A percentile compares a stretch with the other conserved stretches of the same genome.
Evolutionary conservation across 23 tunicate species (phyloP).

Genomic region (Oikopleura dioica): DNA sequence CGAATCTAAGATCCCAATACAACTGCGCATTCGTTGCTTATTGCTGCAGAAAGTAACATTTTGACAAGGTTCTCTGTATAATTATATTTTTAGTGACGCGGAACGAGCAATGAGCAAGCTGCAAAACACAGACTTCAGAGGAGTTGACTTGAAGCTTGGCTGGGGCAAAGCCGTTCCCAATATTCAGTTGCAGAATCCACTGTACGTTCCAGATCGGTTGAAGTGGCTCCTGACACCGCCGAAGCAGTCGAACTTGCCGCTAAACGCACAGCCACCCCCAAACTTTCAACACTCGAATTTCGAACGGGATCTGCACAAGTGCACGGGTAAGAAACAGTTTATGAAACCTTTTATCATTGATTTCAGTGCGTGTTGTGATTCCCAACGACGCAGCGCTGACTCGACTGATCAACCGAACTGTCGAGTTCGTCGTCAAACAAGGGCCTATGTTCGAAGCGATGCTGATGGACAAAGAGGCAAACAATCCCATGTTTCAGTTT

Average conservation of each 20-base stretch:
- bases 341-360: too few relatives aligned
- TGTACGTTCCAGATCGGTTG: constrained; percentile 67
- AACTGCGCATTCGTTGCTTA: too few relatives aligned
- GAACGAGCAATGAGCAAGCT: too few relatives aligned
- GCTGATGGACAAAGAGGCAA: constrained; percentile 75
- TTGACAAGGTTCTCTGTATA: too few relatives aligned
- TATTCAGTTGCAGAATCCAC: constrained; percentile 71
- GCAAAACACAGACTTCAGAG: too few relatives aligned
- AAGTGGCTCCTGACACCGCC: constrained; percentile 66
- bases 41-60: too few relatives aligned
- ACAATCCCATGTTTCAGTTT: constrained; percentile 94
- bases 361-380: not conserved
- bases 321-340: not conserved
- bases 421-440: constrained; percentile 85
- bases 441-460: constrained; percentile 97
- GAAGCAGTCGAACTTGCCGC: constrained; percentile 67
- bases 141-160: constrained; percentile 78
- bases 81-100: too few relatives aligned
- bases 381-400: not conserved
- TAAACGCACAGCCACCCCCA: constrained; percentile 79
- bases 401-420: constrained; percentile 45
- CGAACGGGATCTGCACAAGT: too few relatives aligned
- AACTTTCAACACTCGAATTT: too few relatives aligned
- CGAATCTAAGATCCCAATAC: too few relatives aligned
- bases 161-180: constrained; percentile 83